Evolutionary conservation across 2,797 vertebrate species (phyloP).

Genomic region (Myotis pilosus): DNA sequence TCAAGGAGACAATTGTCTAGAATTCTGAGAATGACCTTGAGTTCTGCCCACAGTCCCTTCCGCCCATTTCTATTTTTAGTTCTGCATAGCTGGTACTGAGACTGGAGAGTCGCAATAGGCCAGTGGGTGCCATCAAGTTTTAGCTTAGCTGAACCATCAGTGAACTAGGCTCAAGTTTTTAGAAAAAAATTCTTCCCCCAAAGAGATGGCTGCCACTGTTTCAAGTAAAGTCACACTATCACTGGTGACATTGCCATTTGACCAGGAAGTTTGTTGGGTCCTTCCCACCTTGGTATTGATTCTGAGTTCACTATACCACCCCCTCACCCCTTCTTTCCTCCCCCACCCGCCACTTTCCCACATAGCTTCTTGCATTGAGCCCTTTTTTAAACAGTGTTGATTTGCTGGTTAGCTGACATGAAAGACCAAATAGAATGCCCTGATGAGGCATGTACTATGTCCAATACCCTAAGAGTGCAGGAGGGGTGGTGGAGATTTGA

Average conservation of each 20-base stretch:
- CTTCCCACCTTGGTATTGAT: neutral
- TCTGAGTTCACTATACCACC: neutral
- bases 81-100: neutral
- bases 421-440: neutral
- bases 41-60: neutral
- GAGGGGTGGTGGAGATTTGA: neutral
- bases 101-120: neutral
- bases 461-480: fast-evolving
- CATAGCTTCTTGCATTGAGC: neutral
- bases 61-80: neutral
- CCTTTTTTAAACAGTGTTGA: neutral
- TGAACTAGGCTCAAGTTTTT: neutral
- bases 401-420: neutral
- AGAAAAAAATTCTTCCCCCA: neutral
- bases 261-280: neutral
- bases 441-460: neutral
- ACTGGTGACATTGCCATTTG: neutral
- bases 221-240: neutral
- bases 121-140: neutral
- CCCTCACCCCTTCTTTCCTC: fast-evolving
- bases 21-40: neutral
- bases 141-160: neutral
- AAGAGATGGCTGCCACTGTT: neutral
- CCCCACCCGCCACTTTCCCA: neutral
- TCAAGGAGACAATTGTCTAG: neutral